A percentile compares a stretch with the other conserved stretches of the same genome.
Conservation (phyloP, 2,888 invertebrate species). For the Reticulitermes lucifugus region DNA sequence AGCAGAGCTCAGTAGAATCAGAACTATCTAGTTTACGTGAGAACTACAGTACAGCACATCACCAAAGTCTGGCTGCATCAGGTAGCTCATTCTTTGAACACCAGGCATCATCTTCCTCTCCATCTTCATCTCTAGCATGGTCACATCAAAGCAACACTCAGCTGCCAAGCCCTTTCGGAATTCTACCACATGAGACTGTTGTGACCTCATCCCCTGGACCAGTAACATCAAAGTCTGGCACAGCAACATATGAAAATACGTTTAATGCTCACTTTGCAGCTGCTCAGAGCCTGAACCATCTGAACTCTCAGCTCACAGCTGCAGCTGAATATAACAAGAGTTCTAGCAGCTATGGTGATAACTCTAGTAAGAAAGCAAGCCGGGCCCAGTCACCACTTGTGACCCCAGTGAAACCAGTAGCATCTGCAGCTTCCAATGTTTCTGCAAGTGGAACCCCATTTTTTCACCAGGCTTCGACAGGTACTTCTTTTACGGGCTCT, state of each 20-base stretch:
- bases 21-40: constrained; percentile 71
- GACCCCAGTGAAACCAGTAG: constrained; percentile 65
- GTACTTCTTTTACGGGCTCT: constrained; percentile 67
- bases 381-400: constrained; percentile 56
- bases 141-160: constrained; percentile 74
- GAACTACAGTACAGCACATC: constrained; percentile 67
- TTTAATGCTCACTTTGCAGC: constrained; percentile 79
- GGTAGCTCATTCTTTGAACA: constrained; percentile 75
- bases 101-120: constrained; percentile 66
- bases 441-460: constrained; percentile 66
- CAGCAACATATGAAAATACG: constrained; percentile 71
- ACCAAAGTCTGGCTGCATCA: constrained; percentile 69
- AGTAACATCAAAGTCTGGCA: constrained; percentile 67
- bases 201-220: constrained; percentile 74
- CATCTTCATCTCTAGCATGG: constrained; percentile 73
- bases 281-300: constrained; percentile 74
- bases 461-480: constrained; percentile 74
- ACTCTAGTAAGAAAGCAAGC: constrained; percentile 45
- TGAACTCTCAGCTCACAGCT: constrained; percentile 72
- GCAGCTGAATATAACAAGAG: constrained; percentile 57
- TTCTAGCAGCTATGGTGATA: constrained; percentile 45
- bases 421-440: constrained; percentile 68
- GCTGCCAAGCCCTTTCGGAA: constrained; percentile 80
- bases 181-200: constrained; percentile 82
- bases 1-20: constrained; percentile 69